Conservation (phyloP, 2,888 invertebrate species). For the Chorisops tibialis region DNA sequence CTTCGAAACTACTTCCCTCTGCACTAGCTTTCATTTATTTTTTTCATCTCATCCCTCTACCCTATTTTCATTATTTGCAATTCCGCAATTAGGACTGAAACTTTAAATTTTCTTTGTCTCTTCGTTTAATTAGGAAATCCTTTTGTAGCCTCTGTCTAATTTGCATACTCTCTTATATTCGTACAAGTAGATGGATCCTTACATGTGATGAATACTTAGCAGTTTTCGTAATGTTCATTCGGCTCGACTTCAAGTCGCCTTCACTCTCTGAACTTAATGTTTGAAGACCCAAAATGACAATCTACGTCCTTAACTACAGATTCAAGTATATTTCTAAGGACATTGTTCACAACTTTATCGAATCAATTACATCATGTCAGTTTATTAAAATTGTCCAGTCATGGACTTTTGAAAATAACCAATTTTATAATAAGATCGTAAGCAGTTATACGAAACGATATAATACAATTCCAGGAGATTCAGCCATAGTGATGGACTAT, state of each 20-base stretch:
- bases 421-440: neutral
- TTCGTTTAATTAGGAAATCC: conserved; percentile 24
- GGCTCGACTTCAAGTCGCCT: neutral
- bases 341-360: neutral
- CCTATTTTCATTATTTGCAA: conserved; percentile 23
- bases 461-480: neutral
- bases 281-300: neutral
- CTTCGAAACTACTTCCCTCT: conserved; percentile 3
- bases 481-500: neutral
- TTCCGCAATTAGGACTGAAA: conserved; percentile 18
- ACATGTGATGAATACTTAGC: conserved; percentile 22
- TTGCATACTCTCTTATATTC: conserved; percentile 9
- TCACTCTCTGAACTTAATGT: neutral
- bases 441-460: neutral
- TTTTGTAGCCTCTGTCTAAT: neutral
- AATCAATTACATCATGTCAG: neutral
- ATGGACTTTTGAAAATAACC: neutral
- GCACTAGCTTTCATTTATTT: conserved; percentile 6
- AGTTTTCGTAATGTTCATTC: conserved; percentile 6
- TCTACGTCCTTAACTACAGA: neutral
- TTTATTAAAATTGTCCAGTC: conserved; percentile 7
- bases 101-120: conserved; percentile 23
- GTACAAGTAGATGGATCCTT: too few relatives aligned
- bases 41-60: conserved; percentile 9
- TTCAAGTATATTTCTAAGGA: neutral